These are phyloP conservation scores for Cinara cedri DNA, from an alignment of 2,888 invertebrate species.

Conservation along the genomic window DNA sequence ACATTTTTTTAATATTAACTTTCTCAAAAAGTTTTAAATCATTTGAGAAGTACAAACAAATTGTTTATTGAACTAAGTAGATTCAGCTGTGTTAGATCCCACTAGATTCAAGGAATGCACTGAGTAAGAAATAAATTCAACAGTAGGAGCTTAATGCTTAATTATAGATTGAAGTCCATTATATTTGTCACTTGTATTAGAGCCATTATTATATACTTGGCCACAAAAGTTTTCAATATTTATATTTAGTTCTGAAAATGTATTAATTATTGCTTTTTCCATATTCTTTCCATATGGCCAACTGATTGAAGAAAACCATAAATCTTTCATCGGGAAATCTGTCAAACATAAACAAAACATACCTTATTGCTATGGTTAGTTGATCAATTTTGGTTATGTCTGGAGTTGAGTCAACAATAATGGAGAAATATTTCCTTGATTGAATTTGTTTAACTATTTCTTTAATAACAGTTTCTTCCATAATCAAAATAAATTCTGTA, in stretches of 20 bases:
- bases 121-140: conserved; percentile 43
- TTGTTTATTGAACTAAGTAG: background rate
- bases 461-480: too few relatives aligned
- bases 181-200: conserved; percentile 59
- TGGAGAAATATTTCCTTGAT: too few relatives aligned
- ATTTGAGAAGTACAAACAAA: background rate
- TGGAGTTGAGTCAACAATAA: too few relatives aligned
- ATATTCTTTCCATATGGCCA: too few relatives aligned
- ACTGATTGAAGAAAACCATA: background rate
- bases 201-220: conserved; percentile 59
- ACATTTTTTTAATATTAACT: background rate
- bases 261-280: background rate
- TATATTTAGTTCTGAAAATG: background rate
- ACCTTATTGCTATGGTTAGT: conserved; percentile 56
- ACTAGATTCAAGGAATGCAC: conserved; percentile 49
- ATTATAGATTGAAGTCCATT: conserved; percentile 58
- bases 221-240: conserved; percentile 53
- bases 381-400: conserved; percentile 57
- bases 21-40: background rate
- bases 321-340: too few relatives aligned
- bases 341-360: conserved; percentile 9
- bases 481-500: too few relatives aligned
- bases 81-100: conserved; percentile 4
- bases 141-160: conserved; percentile 57
- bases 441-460: too few relatives aligned